Evolutionary conservation across 2,113 vertebrate species (phyloP).

Genomic region (Oryctolagus cuniculus): mOryCun1.1 NC_091447.1:52111001-52111500

Average conservation of each 20-base stretch:
- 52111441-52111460: constrained; percentile 54
- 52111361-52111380: neutral
- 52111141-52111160: no score
- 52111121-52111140: neutral
- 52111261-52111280: neutral
- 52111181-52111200: neutral
- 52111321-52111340: neutral
- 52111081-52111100: neutral
- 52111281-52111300: neutral
- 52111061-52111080: no score
- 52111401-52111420: constrained; percentile 59
- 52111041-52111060: neutral
- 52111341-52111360: neutral
- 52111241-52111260: neutral
- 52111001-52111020: neutral
- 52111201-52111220: neutral
- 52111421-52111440: constrained; percentile 64
- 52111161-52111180: no score
- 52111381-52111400: neutral
- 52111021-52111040: neutral
- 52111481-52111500: constrained; percentile 70
- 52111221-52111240: neutral
- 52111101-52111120: neutral
- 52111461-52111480: constrained; percentile 41
- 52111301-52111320: neutral